Conservation (phyloP, 2,888 invertebrate genomes). For the Catocala sponsa region DNA sequence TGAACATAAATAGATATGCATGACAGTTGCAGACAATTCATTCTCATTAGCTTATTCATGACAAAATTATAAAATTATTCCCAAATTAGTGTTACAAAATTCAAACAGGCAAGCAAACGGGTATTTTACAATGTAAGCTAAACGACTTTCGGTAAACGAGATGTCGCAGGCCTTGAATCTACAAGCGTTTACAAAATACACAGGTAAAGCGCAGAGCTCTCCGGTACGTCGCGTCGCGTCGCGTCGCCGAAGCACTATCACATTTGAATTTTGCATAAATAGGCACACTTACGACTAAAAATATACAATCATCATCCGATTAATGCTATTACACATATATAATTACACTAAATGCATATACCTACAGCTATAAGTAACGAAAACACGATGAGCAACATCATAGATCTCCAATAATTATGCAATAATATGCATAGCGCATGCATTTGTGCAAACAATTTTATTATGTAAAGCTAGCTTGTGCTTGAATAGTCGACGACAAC, state of each 20-base stretch:
- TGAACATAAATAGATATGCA: slow-evolving; percentile 39
- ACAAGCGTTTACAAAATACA: slow-evolving; percentile 71
- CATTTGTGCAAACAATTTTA: slow-evolving; percentile 18
- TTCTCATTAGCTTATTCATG: slow-evolving; percentile 55
- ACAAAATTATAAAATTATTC: slow-evolving; percentile 59
- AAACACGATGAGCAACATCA: slow-evolving; percentile 8
- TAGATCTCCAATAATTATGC: slow-evolving; percentile 25
- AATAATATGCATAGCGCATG: slow-evolving; percentile 7
- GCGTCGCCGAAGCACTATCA: slow-evolving; percentile 55
- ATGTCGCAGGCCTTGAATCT: slow-evolving; percentile 80
- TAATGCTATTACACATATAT: not conserved
- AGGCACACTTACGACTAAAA: slow-evolving; percentile 18
- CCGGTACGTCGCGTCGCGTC: slow-evolving; percentile 10
- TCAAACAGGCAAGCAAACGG: slow-evolving; percentile 59
- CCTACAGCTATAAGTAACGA: not conserved
- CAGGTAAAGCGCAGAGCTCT: slow-evolving; percentile 59
- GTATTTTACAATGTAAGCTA: slow-evolving; percentile 77
- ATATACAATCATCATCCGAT: not conserved
- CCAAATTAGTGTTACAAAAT: slow-evolving; percentile 60
- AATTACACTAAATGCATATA: not conserved
- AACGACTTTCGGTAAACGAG: slow-evolving; percentile 78
- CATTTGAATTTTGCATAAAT: slow-evolving; percentile 66
- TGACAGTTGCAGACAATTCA: slow-evolving; percentile 46
- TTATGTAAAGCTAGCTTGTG: slow-evolving; percentile 19
- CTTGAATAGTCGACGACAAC: slow-evolving; percentile 17